Conservation (phyloP, 1,140 invertebrate species). For the Plodia interpunctella region DNA sequence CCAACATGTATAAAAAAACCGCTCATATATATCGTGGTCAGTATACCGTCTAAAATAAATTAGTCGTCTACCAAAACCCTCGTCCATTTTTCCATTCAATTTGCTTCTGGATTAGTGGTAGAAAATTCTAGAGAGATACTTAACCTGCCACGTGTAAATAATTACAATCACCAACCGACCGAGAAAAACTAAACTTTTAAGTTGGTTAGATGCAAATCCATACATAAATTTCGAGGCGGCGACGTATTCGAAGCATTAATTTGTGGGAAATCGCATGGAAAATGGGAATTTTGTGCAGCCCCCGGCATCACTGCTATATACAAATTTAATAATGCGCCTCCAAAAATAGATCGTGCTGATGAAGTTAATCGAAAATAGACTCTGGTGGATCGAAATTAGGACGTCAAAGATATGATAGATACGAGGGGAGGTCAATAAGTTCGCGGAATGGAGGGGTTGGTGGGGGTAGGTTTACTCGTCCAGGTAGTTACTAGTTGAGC, state of each 20-base stretch:
- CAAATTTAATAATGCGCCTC: slow-evolving; percentile 29
- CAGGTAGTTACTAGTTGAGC: too few species aligned
- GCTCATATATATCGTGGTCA: not conserved
- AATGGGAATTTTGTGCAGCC: slow-evolving; percentile 75
- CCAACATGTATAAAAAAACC: not conserved
- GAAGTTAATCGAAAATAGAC: slow-evolving; percentile 8
- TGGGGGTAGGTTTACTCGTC: too few species aligned
- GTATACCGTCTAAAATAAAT: not conserved
- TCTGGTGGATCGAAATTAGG: slow-evolving; percentile 14
- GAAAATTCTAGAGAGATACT: not conserved
- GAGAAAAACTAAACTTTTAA: slow-evolving; percentile 43
- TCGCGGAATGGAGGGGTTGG: too few species aligned
- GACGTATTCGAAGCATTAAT: slow-evolving; percentile 71
- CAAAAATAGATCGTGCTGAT: slow-evolving; percentile 13
- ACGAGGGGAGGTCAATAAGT: too few species aligned
- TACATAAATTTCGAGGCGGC: slow-evolving; percentile 65
- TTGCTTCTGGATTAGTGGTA: not conserved
- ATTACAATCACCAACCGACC: slow-evolving; percentile 43
- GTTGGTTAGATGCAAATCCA: slow-evolving; percentile 64
- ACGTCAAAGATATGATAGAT: not conserved
- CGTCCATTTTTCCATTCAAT: slow-evolving; percentile 1
- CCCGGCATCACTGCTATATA: slow-evolving; percentile 39
- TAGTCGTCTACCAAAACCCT: not conserved
- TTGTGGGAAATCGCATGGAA: slow-evolving; percentile 73
- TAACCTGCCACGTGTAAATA: slow-evolving; percentile 19